Evolutionary conservation across 2,888 invertebrate species (phyloP).

Genomic region (Nasonia oneida): DNA sequence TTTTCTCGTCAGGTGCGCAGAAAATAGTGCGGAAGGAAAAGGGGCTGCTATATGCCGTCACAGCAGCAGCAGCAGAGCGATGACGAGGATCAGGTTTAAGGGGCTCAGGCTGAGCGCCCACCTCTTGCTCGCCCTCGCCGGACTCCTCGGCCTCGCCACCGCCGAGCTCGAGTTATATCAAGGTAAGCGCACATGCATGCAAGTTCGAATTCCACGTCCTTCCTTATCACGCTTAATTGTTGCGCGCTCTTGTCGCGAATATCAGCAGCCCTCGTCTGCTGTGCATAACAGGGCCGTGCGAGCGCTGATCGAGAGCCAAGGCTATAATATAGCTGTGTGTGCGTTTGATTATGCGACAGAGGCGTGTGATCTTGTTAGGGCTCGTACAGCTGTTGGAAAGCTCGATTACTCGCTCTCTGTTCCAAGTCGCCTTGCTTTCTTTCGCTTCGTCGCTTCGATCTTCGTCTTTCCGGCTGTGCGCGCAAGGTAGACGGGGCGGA

Average conservation of each 20-base stretch:
- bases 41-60: constrained; percentile 63
- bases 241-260: not conserved
- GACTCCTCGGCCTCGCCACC: constrained; percentile 67
- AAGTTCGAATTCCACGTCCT: not conserved
- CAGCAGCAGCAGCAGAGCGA: constrained; percentile 45
- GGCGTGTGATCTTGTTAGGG: not conserved
- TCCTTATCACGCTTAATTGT: not conserved
- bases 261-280: no score
- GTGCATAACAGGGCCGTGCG: no score
- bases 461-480: not conserved
- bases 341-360: not conserved
- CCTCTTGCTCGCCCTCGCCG: constrained; percentile 23
- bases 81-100: constrained; percentile 70
- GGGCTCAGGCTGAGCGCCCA: constrained; percentile 62
- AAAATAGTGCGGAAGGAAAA: not conserved
- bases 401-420: not conserved
- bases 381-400: constrained; percentile 2
- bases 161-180: constrained; percentile 74
- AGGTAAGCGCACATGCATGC: constrained; percentile 65
- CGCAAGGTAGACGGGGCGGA: not conserved
- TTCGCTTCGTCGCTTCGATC: not conserved
- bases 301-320: not conserved
- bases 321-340: not conserved
- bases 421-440: not conserved
- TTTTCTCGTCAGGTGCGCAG: not conserved